Conservation (phyloP, 1,140 invertebrate genomes). For the Lasioglossum albipes region DNA sequence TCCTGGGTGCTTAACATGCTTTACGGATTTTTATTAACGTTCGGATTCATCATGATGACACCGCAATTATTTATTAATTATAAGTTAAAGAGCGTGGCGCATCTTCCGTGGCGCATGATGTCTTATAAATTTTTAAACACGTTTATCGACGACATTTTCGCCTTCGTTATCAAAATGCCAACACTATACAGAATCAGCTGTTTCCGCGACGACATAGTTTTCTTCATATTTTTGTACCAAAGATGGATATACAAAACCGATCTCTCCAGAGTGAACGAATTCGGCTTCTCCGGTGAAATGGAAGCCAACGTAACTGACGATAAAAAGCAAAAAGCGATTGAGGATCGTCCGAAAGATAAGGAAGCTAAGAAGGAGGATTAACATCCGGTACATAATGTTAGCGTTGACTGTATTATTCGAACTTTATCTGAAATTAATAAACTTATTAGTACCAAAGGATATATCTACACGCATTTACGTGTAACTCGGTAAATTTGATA, state of each 20-base stretch:
- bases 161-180: constrained; percentile 99
- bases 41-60: constrained; percentile 99
- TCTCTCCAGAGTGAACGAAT: constrained; percentile 96
- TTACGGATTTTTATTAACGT: constrained; percentile 98
- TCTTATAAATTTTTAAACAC: constrained; percentile 99
- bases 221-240: constrained; percentile 99
- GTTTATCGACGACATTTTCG: constrained; percentile 99
- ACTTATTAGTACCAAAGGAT: constrained; percentile 61
- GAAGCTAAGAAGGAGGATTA: constrained; percentile 72
- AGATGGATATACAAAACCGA: constrained; percentile 99
- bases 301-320: constrained; percentile 69
- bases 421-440: constrained; percentile 60
- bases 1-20: constrained; percentile 96
- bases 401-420: constrained; percentile 55
- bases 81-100: constrained; percentile 99
- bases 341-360: constrained; percentile 55
- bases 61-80: constrained; percentile 99
- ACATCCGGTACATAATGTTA: constrained; percentile 51
- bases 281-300: constrained; percentile 92
- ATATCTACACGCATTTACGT: constrained; percentile 52
- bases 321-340: constrained; percentile 59
- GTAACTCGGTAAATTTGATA: constrained; percentile 55
- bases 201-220: constrained; percentile 98
- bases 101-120: constrained; percentile 99
- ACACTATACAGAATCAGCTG: constrained; percentile 97